Base-by-base conservation (phyloP, 64 coral and sea anemone genomes). In the Exaiptasia diaphana region DNA sequence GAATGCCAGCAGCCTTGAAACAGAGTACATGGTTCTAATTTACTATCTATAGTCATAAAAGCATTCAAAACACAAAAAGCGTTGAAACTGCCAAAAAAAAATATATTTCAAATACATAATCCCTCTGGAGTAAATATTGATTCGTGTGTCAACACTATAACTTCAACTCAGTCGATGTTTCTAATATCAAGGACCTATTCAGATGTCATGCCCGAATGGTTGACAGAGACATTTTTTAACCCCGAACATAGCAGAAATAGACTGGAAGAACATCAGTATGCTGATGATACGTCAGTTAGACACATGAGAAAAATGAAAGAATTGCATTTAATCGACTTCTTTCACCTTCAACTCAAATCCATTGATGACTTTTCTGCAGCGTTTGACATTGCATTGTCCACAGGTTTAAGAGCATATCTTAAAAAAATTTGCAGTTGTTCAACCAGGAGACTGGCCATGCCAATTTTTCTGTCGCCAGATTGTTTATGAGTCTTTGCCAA, bases 381-480 rank as follows among this genome's bases (percentile, higher is more conserved):
- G 32, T 87, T 24, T 77, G 73, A 77, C 54, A 62, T 77, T 28
- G 59, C 34, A 74, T 29, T 77, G 14, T 29, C 30, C 34, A 78
- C 73, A 65, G 35, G 29, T 25, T 41, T 85, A 52, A 39, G 30
- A 39, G 67, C 46, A 30, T 85, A 85, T 48, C n/a, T 18, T 57
- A 18, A 38, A 65, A 63, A 87, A 77, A 38, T 87, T 77, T 67
- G 60, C 78, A 46, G 41, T 67, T 27, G 9, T 77, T 67, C 73
- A 87, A 49, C 72, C 84, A 53, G 84, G 84, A 38, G 84, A 87
- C 41, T 77, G 83, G 71, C 83, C 83, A 65, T 45, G 53, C 32
- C 44, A 57, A 36, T 74, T 85, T 72, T 85, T 39, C 53, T 73
- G 67, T 36, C 25, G 30, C 15, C 84, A 87, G 67, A 76, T 77